Evolutionary conservation across 2,888 invertebrate species (phyloP).

Genomic region (Hirtodrosophila alboralis): DNA sequence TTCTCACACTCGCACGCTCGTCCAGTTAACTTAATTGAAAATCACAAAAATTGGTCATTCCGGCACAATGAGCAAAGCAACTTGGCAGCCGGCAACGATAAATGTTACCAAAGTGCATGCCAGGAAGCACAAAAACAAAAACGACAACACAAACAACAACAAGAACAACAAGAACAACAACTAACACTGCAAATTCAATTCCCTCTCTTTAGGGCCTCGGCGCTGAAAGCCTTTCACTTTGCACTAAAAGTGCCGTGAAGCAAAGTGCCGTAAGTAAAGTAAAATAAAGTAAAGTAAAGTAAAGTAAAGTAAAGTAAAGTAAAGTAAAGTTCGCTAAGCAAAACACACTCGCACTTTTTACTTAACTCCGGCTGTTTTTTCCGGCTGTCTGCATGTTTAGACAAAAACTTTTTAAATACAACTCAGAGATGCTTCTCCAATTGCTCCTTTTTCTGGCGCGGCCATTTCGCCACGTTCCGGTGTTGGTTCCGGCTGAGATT

Average conservation of each 20-base stretch:
- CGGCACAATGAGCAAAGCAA: conserved; percentile 74
- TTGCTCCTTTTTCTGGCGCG: conserved; percentile 18
- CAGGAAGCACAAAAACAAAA: conserved; percentile 29
- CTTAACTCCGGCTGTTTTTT: conserved; percentile 36
- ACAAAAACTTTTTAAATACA: conserved; percentile 48
- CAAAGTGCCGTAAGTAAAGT: conserved; percentile 30
- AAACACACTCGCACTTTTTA: conserved; percentile 36
- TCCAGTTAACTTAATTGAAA: conserved; percentile 77
- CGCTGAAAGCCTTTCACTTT: conserved; percentile 43
- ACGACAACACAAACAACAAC: conserved; percentile 22
- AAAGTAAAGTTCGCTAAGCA: conserved; percentile 47
- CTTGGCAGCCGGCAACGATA: conserved; percentile 64
- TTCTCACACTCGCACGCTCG: conserved; percentile 11
- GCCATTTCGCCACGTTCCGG: conserved; percentile 34
- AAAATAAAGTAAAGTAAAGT: conserved; percentile 51
- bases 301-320: conserved; percentile 42
- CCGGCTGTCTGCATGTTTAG: conserved; percentile 52
- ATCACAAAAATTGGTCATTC: conserved; percentile 80
- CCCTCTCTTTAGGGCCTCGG: conserved; percentile 19
- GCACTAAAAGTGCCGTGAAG: conserved; percentile 17
- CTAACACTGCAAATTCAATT: conserved; percentile 56
- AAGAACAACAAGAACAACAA: too few species aligned
- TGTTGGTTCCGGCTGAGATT: conserved; percentile 17
- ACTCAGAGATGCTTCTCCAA: conserved; percentile 22
- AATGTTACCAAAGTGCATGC: conserved; percentile 64